Conservation (phyloP, 2,113 vertebrate species). For the Pseudopodoces humilis region DNA sequence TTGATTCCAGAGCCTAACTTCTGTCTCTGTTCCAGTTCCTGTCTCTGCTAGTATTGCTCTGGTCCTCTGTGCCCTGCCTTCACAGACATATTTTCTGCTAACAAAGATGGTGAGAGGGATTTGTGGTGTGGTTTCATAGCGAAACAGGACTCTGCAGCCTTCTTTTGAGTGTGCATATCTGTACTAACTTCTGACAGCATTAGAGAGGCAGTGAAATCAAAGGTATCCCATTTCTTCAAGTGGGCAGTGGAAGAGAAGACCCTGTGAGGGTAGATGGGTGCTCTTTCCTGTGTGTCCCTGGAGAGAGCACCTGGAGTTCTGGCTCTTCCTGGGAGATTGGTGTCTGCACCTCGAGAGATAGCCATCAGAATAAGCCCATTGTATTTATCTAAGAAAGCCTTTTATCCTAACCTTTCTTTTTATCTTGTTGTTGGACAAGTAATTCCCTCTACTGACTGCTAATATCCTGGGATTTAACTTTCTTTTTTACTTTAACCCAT, state of each 20-base stretch:
- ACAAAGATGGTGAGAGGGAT: background rate
- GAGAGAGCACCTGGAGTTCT: background rate
- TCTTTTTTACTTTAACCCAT: background rate
- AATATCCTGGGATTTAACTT: background rate
- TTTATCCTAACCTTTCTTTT: background rate
- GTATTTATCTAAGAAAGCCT: background rate
- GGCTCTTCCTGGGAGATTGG: background rate
- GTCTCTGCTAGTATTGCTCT: background rate
- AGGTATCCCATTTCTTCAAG: background rate
- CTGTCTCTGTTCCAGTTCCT: background rate
- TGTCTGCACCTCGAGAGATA: background rate
- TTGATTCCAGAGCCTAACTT: background rate
- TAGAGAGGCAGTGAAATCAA: background rate
- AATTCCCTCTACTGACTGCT: background rate
- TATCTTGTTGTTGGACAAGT: background rate
- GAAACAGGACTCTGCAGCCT: background rate
- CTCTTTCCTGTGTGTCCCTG: background rate
- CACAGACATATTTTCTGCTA: background rate
- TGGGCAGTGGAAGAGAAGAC: background rate
- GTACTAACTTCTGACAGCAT: background rate
- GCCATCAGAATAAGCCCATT: background rate
- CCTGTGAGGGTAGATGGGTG: background rate
- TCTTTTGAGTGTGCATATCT: fast-evolving
- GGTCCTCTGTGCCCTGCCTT: background rate
- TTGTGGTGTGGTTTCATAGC: background rate